Evolutionary conservation across 2,113 vertebrate genomes (phyloP).

Genomic region (Crypturellus undulatus): DNA sequence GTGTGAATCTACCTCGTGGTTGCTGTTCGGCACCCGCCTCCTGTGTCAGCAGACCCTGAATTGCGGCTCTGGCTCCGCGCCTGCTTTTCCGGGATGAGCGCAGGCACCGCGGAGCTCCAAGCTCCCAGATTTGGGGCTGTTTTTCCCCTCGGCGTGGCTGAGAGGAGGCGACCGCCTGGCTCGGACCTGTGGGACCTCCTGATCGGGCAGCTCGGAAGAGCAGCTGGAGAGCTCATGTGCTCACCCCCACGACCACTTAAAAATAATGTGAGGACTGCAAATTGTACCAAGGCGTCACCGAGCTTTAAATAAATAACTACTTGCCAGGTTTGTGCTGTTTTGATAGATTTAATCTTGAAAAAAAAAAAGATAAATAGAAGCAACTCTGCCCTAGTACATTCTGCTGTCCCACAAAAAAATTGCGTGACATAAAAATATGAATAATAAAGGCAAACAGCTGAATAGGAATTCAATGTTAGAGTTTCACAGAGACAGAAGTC

Average conservation of each 20-base stretch:
- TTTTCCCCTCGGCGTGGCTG: neutral
- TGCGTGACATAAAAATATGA: neutral
- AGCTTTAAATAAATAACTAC: neutral
- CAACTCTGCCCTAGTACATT: neutral
- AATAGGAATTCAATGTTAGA: neutral
- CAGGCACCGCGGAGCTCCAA: neutral
- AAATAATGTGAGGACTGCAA: neutral
- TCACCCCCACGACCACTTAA: neutral
- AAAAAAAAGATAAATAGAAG: neutral
- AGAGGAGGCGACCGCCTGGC: neutral
- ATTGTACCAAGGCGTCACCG: neutral
- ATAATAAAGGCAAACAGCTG: neutral
- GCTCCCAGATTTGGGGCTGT: neutral
- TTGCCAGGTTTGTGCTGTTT: neutral
- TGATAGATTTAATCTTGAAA: neutral
- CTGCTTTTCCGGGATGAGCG: neutral
- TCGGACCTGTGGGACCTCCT: neutral
- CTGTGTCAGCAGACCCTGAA: neutral
- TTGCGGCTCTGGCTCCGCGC: neutral
- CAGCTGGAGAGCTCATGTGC: neutral
- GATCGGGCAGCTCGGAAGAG: neutral
- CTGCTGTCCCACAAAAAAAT: neutral
- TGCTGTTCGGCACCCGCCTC: neutral
- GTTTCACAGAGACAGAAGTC: neutral
- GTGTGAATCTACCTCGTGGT: neutral